phyloP scores from a whole-genome alignment of 2,888 invertebrate genomes.

The Urechis unicinctus region DNA sequence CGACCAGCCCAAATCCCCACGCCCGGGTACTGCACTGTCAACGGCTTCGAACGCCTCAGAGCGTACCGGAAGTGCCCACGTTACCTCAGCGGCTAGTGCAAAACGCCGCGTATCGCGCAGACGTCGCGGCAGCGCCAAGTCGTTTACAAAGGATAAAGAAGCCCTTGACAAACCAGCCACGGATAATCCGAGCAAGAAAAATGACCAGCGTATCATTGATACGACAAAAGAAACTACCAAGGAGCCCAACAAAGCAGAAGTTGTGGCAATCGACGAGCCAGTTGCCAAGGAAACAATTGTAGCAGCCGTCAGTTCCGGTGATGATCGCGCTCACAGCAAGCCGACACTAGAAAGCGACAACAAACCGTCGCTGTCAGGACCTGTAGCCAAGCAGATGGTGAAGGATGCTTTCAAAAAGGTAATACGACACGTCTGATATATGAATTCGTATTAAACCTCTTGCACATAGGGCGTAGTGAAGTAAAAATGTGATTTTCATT shows the following conservation, averaged over 20 bases:
- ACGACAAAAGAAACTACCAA: not conserved
- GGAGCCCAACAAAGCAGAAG: not conserved
- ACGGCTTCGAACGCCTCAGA: not conserved
- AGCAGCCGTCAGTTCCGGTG: not conserved
- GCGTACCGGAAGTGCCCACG: not conserved
- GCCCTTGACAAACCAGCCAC: not conserved
- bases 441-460: no score
- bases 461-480: no score
- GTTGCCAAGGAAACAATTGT: slow-evolving; percentile 6
- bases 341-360: not conserved
- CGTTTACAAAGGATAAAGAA: not conserved
- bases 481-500: no score
- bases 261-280: not conserved
- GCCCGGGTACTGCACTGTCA: not conserved
- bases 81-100: not conserved
- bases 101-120: not conserved
- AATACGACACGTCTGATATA: no score
- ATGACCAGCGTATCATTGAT: no score
- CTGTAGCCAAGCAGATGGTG: slow-evolving; percentile 8
- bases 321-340: no score
- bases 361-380: slow-evolving; percentile 3
- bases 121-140: no score
- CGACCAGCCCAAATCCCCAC: not conserved
- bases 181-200: not conserved
- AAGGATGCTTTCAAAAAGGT: slow-evolving; percentile 11